phyloP scores from a whole-genome alignment of 1,140 invertebrate genomes.

The Tetranychus cinnabarinus region DNA sequence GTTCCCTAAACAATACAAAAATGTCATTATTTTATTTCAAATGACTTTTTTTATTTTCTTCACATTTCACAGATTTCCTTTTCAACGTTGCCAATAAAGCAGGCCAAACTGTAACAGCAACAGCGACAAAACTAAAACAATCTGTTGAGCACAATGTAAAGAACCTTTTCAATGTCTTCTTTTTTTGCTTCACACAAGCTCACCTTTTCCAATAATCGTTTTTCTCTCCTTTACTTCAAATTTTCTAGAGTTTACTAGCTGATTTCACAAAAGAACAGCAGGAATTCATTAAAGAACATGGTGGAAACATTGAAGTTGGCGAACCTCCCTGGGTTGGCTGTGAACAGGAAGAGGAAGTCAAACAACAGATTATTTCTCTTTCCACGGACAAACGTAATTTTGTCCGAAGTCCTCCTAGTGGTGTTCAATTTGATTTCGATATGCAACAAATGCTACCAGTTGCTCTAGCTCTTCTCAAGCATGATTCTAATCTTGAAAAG shows the following conservation, averaged over 20 bases:
- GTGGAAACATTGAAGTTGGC: conserved; percentile 40
- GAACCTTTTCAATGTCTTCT: conserved; percentile 13
- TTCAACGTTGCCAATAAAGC: conserved; percentile 75
- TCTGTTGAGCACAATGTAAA: conserved; percentile 85
- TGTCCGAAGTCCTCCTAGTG: conserved; percentile 75
- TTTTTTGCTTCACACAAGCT: background rate
- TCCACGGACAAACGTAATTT: conserved; percentile 88
- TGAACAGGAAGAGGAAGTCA: conserved; percentile 61
- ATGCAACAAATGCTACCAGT: conserved; percentile 70
- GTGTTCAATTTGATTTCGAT: conserved; percentile 85
- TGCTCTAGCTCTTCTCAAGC: conserved; percentile 71
- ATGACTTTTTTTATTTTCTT: background rate
- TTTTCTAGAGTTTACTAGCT: conserved; percentile 57
- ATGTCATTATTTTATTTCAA: background rate
- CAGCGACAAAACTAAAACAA: conserved; percentile 73
- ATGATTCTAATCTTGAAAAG: conserved; percentile 81
- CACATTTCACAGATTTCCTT: conserved; percentile 31
- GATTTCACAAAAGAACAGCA: conserved; percentile 93
- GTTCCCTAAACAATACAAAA: too few relatives aligned
- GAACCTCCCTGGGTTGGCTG: conserved; percentile 76
- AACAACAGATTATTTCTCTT: conserved; percentile 76
- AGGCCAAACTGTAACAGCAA: conserved; percentile 45
- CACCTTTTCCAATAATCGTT: background rate
- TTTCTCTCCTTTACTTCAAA: background rate
- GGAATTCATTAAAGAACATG: conserved; percentile 67